Evolutionary conservation across 53 echinoderm and acorn worm genomes (phyloP).

Genomic region (Patiria pectinifera): DNA sequence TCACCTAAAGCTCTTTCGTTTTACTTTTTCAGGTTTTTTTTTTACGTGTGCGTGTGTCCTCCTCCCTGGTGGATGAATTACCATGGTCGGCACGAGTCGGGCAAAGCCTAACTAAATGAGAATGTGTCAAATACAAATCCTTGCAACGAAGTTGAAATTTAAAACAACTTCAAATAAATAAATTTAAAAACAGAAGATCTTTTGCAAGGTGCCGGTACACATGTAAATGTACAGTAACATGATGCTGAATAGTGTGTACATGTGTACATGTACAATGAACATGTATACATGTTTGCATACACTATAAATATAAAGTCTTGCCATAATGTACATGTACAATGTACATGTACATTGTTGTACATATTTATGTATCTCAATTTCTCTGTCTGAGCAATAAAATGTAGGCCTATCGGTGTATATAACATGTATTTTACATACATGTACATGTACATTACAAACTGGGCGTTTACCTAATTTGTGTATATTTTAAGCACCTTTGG

Average conservation of each 20-base stretch:
- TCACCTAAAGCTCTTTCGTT: background rate
- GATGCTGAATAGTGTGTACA: too few species aligned
- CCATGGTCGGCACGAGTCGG: background rate
- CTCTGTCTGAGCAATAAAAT: too few species aligned
- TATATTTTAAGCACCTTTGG: background rate
- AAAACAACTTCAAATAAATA: background rate
- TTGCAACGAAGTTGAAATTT: background rate
- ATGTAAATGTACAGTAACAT: too few species aligned
- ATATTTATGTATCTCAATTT: too few species aligned
- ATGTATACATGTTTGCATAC: background rate
- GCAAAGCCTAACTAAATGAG: conserved; percentile 23
- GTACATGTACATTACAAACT: background rate
- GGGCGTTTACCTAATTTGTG: too few species aligned
- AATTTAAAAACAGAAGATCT: too few species aligned
- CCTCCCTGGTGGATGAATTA: conserved; percentile 40
- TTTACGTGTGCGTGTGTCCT: background rate
- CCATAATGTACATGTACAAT: too few species aligned
- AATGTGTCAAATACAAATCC: conserved; percentile 29
- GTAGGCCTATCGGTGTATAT: too few species aligned
- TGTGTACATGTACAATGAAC: background rate
- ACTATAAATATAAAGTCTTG: background rate
- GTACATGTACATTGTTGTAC: too few species aligned
- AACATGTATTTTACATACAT: too few species aligned
- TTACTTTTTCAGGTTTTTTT: background rate
- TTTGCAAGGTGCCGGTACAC: too few species aligned